Evolutionary conservation across 1,140 invertebrate genomes (phyloP), one percentile per base, ranked within the genome.

Genomic region (Brachionus paranguensis): DNA sequence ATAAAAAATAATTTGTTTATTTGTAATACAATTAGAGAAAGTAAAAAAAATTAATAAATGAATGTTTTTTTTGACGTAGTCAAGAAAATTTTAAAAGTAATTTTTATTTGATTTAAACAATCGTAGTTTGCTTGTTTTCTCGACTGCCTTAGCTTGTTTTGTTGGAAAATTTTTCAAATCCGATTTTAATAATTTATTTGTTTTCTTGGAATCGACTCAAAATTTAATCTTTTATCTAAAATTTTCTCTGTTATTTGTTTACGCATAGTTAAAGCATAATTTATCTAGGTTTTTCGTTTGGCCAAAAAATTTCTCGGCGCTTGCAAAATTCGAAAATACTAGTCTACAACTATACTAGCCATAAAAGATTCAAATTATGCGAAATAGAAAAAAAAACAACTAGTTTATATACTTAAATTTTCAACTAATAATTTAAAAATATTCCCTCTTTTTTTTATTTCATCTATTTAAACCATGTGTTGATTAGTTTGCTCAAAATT

Each of bases 361-460:
- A 60, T 20, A 60, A 20, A 27, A 60, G 10, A 20, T 20, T 12
- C 11, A 47, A 47, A 47, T 47, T 47, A 47, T 47, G 45, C 45
- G 33, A 47, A 47, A 47, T 47, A 12, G 43, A 24, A 45, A 47
- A 47, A 47, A 60, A 60, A 60, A 53, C 47, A 53, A 53, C 47
- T 17, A 60, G 53, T 24, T 60, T 60, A 60, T 60, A 37, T 37
- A 70, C 65, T 37, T n/a, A 70, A 37, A 70, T 29, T 29, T 41
- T 70, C 14, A 70, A 33, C 5, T 37, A 70, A 65, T 24, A 11
- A 70, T 33, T 33, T 29, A 37, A 70, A 70, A 41, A 70, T 14
- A 24, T 70, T 70, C 53, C 53, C 53, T 60, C 53, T 70, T 70
- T 70, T 70, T 70, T 70, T 70, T 12, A 14, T 70, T 70, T 33